Evolutionary conservation across 2,888 invertebrate genomes (phyloP), one percentile per base, ranked within the genome.

Genomic region (Drosophila planitibia): DNA sequence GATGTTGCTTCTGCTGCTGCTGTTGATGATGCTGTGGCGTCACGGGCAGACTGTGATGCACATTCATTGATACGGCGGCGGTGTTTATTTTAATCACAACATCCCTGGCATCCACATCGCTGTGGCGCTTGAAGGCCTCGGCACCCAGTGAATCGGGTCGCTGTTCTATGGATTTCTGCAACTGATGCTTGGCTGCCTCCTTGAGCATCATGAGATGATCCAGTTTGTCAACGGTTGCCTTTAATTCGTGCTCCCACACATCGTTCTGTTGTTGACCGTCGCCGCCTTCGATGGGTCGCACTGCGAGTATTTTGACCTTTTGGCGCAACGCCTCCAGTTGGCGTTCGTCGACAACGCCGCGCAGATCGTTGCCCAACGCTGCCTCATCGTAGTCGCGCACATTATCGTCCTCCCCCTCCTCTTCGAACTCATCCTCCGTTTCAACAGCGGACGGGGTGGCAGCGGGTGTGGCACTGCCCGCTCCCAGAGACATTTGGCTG

Each of bases 241-340:
- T 96, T 10, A 97, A 92, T 90, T 97, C 97, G 39, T 95, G 94
- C 72, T 97, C 97, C 97, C 97, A 97, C 2, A 95, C 94, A 76
- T 93, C 93, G 37, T 93, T 92, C 64, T 95, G 95, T 74, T 94
- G 94, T 71, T 95, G 96, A 0, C 95, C 95, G 80, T 96, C 96
- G 62, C 95, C 95, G 28, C 96, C 96, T 89, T 97, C 96, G 22
- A 96, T 96, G 0, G 97, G 97, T 75, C 97, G 95, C 4, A 96
- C 94, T 0, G 96, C 96, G 33, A 97, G 93, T 85, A 96, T 96
- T 91, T 96, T 95, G 0, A 96, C 96, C 72, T 96, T 95, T 92
- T 95, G 94, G 74, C 96, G 95, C 14, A 96, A 93, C 81, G 96
- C 96, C 88, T 96, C 96, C 44, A 96, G 94, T 85, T 95, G 95